Percentiles rank a stretch among this genome's conserved stretches.
These are phyloP conservation scores for Cataglyphis hispanica DNA, from an alignment of 1,140 invertebrate genomes.

Conservation along the genomic window DNA sequence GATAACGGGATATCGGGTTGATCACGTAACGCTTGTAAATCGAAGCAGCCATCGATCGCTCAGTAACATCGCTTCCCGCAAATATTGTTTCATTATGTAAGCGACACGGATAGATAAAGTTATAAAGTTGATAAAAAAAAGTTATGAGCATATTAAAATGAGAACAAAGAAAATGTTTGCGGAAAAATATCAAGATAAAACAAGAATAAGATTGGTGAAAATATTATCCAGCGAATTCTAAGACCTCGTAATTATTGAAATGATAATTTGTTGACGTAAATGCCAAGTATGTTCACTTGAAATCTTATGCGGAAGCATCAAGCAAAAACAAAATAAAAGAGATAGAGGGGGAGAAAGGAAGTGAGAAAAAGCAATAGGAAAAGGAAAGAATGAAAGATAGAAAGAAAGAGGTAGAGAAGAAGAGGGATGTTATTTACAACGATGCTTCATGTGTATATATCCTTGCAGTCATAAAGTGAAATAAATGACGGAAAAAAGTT, in stretches of 20 bases:
- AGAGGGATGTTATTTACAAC: slow-evolving; percentile 64
- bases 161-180: background rate
- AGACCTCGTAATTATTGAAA: background rate
- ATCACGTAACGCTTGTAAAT: slow-evolving; percentile 54
- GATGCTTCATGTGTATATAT: slow-evolving; percentile 72
- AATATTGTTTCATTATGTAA: slow-evolving; percentile 42
- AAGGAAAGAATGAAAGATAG: background rate
- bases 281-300: slow-evolving; percentile 41
- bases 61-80: slow-evolving; percentile 45
- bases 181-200: background rate
- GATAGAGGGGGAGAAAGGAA: background rate
- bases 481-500: slow-evolving; percentile 63
- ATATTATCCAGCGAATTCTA: slow-evolving; percentile 42
- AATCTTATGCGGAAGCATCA: slow-evolving; percentile 4
- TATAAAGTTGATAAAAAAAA: too few relatives aligned
- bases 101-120: slow-evolving; percentile 3
- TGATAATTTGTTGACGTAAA: slow-evolving; percentile 45
- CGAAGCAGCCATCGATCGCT: slow-evolving; percentile 50
- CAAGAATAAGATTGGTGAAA: background rate
- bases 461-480: slow-evolving; percentile 69
- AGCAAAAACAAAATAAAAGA: background rate
- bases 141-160: background rate
- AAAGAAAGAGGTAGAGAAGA: background rate
- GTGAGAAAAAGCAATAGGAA: background rate
- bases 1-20: slow-evolving; percentile 37